Conservation (phyloP, 1,140 invertebrate species). For the Calephelis virginiensis region DNA sequence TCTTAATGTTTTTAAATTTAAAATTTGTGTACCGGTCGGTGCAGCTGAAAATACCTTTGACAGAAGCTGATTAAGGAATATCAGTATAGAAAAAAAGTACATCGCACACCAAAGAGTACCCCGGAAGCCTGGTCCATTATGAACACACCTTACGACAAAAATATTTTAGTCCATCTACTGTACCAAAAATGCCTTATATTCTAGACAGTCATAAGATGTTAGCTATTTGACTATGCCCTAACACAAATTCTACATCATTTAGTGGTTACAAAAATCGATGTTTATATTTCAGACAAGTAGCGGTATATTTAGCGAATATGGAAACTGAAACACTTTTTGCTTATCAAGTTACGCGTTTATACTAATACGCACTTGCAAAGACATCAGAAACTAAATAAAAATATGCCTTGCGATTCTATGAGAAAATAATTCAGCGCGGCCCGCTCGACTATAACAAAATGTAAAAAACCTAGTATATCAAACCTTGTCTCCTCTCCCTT, state of each 20-base stretch:
- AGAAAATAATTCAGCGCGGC: background rate
- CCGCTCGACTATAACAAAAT: conserved; percentile 10
- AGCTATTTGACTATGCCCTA: conserved; percentile 5
- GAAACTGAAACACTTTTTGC: conserved; percentile 1
- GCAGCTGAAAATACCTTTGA: too few relatives aligned
- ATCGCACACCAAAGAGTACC: too few relatives aligned
- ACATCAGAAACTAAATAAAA: conserved; percentile 8
- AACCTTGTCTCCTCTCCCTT: conserved; percentile 7
- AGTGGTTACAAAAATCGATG: conserved; percentile 8
- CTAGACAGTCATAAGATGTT: conserved; percentile 12
- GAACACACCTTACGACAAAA: too few relatives aligned
- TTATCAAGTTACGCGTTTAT: background rate
- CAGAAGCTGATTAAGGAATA: too few relatives aligned
- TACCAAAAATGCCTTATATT: conserved; percentile 11
- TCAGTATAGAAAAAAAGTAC: too few relatives aligned
- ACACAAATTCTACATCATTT: conserved; percentile 3
- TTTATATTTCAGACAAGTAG: conserved; percentile 5
- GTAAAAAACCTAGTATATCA: conserved; percentile 16
- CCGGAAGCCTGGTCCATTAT: too few relatives aligned
- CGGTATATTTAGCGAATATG: background rate
- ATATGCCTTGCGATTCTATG: conserved; percentile 9
- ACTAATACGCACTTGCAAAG: conserved; percentile 2
- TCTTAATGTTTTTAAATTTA: too few relatives aligned
- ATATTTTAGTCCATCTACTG: background rate
- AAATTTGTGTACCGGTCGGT: too few relatives aligned